Conservation (phyloP, 1,140 invertebrate species). For the Acromyrmex charruanus region DNA sequence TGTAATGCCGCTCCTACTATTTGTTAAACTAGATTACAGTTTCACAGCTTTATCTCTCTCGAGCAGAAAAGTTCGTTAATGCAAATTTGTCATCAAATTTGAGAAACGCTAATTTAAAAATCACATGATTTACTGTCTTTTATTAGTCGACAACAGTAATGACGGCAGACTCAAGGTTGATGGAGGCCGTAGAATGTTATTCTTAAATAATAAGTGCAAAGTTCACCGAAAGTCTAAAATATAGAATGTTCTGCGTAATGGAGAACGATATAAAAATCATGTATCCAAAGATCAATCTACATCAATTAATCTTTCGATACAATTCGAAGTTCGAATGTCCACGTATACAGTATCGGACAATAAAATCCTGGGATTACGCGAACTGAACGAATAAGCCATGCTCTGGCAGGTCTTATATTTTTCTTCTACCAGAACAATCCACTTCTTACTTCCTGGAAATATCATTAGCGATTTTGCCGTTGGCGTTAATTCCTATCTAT, state of each 20-base stretch:
- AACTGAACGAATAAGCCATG: neutral
- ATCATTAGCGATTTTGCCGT: neutral
- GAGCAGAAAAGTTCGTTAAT: neutral
- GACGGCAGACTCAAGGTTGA: neutral
- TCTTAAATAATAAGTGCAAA: slow-evolving; percentile 23
- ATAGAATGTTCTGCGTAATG: neutral
- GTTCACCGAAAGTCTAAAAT: slow-evolving; percentile 9
- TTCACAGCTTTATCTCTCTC: neutral
- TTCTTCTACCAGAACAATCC: neutral
- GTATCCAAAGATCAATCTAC: neutral
- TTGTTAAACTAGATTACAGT: slow-evolving; percentile 3
- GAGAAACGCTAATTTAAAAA: neutral
- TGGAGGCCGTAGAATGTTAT: neutral
- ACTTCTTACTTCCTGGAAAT: neutral
- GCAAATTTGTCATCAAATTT: neutral
- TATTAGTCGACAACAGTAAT: neutral
- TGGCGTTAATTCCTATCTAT: neutral
- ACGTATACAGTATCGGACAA: neutral
- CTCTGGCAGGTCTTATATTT: neutral
- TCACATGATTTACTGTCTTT: neutral
- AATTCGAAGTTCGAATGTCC: neutral
- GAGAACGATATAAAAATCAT: neutral
- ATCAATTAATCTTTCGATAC: neutral
- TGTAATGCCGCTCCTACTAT: neutral
- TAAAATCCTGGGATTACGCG: slow-evolving; percentile 8